Evolutionary conservation across 2,797 vertebrate genomes (phyloP).

Genomic region (Coccyzus lansbergi): DNA sequence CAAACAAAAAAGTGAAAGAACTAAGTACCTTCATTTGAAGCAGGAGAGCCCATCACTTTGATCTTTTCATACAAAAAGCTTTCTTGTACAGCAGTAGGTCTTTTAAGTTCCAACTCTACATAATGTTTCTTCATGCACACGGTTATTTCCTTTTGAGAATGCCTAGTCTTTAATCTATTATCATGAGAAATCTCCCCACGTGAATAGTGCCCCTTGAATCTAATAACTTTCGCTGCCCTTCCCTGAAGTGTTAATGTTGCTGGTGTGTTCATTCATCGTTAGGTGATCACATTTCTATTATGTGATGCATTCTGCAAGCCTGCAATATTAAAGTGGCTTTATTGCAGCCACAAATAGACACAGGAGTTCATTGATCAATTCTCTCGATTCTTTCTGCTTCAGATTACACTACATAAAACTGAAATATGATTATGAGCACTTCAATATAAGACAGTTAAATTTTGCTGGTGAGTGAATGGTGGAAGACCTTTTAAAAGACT

Average conservation of each 20-base stretch:
- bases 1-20: not conserved
- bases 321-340: slow-evolving; percentile 58
- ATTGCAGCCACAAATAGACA: slow-evolving; percentile 58
- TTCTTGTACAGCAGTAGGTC: not conserved
- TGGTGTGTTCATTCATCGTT: slow-evolving; percentile 1
- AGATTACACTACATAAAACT: slow-evolving; percentile 53
- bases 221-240: slow-evolving; percentile 35
- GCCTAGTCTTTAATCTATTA: not conserved
- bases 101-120: not conserved
- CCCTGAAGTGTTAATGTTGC: slow-evolving; percentile 23
- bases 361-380: slow-evolving; percentile 40
- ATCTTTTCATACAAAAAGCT: not conserved
- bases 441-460: slow-evolving; percentile 27
- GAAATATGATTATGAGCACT: slow-evolving; percentile 52
- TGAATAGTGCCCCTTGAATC: not conserved
- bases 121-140: not conserved
- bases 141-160: not conserved
- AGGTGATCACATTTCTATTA: slow-evolving; percentile 12
- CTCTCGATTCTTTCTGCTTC: slow-evolving; percentile 2
- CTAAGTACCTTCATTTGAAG: not conserved
- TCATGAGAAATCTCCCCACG: not conserved
- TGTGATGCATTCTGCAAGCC: not conserved
- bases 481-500: slow-evolving; percentile 37
- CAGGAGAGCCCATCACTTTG: not conserved
- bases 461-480: slow-evolving; percentile 32